These are phyloP conservation scores for Rugalucina vietnamica DNA, from an alignment of 2,888 invertebrate genomes.

Conservation along the genomic window DNA sequence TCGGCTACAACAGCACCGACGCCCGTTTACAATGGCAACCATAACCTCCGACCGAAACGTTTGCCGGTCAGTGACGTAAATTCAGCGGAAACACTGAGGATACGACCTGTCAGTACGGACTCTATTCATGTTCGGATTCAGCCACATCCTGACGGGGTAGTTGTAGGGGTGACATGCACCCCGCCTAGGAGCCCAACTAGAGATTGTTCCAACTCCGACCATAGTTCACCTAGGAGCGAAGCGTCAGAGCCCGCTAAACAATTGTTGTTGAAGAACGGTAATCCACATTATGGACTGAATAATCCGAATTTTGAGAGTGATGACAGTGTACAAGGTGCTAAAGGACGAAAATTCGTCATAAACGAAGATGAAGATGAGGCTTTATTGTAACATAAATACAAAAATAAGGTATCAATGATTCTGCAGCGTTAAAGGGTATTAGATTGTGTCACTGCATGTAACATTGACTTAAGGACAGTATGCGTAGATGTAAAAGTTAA, in stretches of 20 bases:
- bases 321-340: constrained; percentile 3
- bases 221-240: constrained; percentile 30
- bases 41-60: not conserved
- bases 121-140: constrained; percentile 67
- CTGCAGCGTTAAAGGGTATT: no score
- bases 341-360: constrained; percentile 3
- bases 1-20: constrained; percentile 9
- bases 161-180: constrained; percentile 69
- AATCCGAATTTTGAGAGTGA: constrained; percentile 47
- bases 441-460: no score
- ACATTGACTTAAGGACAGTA: no score
- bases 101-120: constrained; percentile 31
- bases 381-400: constrained; percentile 29
- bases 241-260: constrained; percentile 27
- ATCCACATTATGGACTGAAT: constrained; percentile 17
- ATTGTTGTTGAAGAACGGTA: constrained; percentile 15
- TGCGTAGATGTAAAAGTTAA: no score
- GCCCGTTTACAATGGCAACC: not conserved
- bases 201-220: constrained; percentile 5
- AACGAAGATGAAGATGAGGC: constrained; percentile 53
- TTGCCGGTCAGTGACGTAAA: constrained; percentile 1
- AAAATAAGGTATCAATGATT: no score
- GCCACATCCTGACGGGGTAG: constrained; percentile 66
- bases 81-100: not conserved
- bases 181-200: constrained; percentile 19